Conservation (phyloP, 2,888 invertebrate genomes). For the Phengaris arion region DNA sequence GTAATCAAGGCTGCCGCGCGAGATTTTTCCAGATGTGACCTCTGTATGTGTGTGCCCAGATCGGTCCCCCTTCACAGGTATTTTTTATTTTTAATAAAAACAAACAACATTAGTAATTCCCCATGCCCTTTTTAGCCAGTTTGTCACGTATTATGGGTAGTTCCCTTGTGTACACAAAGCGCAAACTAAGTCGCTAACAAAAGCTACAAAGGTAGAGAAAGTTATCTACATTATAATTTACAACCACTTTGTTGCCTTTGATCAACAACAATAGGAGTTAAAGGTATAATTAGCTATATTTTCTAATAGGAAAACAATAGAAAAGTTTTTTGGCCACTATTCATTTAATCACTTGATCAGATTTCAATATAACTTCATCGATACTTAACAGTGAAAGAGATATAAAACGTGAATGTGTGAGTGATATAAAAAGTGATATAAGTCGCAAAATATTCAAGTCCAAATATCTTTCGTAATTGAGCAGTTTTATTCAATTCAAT, state of each 20-base stretch:
- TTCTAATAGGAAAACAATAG: slow-evolving; percentile 8
- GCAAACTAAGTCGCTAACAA: background rate
- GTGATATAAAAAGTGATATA: background rate
- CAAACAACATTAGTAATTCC: too few relatives aligned
- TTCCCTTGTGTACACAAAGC: too few relatives aligned
- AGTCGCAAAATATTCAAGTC: background rate
- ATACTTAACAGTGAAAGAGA: background rate
- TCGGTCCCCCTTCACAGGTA: too few relatives aligned
- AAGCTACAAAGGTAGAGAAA: background rate
- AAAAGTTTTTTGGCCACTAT: background rate
- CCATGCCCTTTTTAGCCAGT: too few relatives aligned
- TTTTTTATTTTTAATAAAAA: too few relatives aligned
- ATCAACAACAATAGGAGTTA: background rate
- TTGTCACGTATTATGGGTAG: too few relatives aligned
- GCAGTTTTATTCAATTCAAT: background rate
- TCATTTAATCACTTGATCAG: background rate
- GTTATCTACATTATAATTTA: background rate
- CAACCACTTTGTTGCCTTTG: background rate
- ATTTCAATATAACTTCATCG: background rate
- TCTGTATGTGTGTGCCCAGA: too few relatives aligned
- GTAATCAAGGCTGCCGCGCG: too few relatives aligned
- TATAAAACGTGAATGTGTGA: background rate
- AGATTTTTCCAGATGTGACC: too few relatives aligned
- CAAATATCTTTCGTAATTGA: background rate
- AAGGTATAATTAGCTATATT: background rate